Conservation (phyloP, 2,113 vertebrate genomes). For the Triplophysa siluroides region DNA sequence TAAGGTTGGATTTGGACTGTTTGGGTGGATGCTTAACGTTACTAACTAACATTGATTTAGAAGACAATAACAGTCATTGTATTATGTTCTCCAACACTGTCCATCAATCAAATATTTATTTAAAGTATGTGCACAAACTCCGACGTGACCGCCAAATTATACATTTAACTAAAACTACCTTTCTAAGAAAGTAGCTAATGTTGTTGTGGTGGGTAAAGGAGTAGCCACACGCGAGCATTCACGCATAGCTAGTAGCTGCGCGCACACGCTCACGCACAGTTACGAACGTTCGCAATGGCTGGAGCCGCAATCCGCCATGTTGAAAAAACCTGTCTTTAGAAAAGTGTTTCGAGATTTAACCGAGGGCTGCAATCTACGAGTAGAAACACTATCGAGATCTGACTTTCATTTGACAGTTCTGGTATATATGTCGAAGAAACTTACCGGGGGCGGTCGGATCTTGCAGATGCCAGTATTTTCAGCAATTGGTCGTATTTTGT, state of each 20-base stretch:
- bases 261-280: constrained; percentile 41
- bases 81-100: neutral
- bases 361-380: constrained; percentile 23
- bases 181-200: neutral
- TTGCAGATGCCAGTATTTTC: constrained; percentile 98
- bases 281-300: constrained; percentile 63
- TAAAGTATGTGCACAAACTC: neutral
- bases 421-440: constrained; percentile 57
- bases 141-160: neutral
- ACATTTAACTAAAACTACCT: neutral
- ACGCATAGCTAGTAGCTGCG: constrained; percentile 30
- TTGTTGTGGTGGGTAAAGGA: constrained; percentile 20
- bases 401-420: constrained; percentile 7
- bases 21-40: constrained; percentile 27
- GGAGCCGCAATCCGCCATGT: constrained; percentile 86
- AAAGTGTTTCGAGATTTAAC: constrained; percentile 69
- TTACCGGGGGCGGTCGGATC: constrained; percentile 92
- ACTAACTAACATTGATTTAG: neutral
- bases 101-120: constrained; percentile 9
- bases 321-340: constrained; percentile 78
- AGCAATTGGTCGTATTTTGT: constrained; percentile 96
- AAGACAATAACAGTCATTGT: constrained; percentile 34
- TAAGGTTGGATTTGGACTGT: neutral
- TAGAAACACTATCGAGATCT: neutral
- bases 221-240: constrained; percentile 21